These are phyloP conservation scores for Leontocebus nigricollis DNA, from an alignment of 2,797 vertebrate species.

Conservation along the genomic window DNA sequence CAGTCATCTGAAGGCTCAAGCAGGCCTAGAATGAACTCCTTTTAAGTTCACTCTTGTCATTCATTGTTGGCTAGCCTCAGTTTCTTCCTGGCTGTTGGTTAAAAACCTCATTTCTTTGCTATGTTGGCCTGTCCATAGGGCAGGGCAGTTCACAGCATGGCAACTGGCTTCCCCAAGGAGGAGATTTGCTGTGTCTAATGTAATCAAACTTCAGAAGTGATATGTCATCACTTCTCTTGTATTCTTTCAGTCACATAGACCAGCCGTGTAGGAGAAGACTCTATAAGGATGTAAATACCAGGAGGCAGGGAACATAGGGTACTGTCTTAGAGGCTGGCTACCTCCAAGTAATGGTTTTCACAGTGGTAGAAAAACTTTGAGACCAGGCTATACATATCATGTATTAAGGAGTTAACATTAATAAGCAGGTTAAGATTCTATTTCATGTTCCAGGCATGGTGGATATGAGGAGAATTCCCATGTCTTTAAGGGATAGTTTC, in stretches of 20 bases:
- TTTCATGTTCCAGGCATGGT: not conserved
- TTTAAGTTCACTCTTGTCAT: not conserved
- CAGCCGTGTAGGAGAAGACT: not conserved
- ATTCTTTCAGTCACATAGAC: not conserved
- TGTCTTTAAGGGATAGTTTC: constrained; percentile 33
- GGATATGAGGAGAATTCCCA: not conserved
- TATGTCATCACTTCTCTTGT: not conserved
- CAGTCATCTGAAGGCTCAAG: not conserved
- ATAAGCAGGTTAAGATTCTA: constrained; percentile 4
- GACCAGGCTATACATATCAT: not conserved
- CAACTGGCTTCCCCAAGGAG: not conserved
- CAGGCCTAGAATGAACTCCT: not conserved
- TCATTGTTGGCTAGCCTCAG: not conserved
- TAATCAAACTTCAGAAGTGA: not conserved
- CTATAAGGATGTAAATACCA: not conserved
- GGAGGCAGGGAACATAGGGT: not conserved
- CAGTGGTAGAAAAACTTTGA: not conserved
- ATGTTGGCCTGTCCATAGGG: not conserved
- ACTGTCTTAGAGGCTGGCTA: not conserved
- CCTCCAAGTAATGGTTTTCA: not conserved
- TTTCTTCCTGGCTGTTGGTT: constrained; percentile 18
- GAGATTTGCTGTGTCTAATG: not conserved
- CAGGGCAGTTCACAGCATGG: not conserved
- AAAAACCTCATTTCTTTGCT: not conserved
- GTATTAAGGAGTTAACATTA: constrained; percentile 4